Conservation (phyloP, 2,113 vertebrate genomes). For the Hypanus sabinus region DNA sequence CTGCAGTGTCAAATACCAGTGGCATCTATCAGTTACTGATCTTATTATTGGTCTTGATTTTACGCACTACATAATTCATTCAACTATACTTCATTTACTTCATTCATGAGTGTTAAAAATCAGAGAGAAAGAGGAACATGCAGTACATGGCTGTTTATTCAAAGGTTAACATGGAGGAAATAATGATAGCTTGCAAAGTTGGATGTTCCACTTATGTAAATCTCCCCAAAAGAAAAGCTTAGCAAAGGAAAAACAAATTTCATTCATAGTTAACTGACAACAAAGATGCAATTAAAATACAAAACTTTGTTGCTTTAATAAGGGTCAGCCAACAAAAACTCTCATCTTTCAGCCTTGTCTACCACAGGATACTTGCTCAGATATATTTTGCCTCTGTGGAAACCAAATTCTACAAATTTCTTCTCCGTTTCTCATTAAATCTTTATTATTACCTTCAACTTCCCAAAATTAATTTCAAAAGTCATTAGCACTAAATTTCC, state of each 20-base stretch:
- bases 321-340: conserved; percentile 18
- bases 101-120: background rate
- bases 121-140: background rate
- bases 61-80: background rate
- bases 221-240: background rate
- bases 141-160: background rate
- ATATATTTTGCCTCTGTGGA: conserved; percentile 14
- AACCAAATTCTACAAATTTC: conserved; percentile 10
- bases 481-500: background rate
- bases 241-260: background rate
- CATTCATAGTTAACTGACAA: background rate
- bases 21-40: background rate
- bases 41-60: background rate
- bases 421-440: background rate
- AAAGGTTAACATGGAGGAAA: background rate
- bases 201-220: background rate
- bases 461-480: background rate
- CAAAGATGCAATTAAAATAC: conserved; percentile 6
- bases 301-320: conserved; percentile 2
- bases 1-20: too few relatives aligned
- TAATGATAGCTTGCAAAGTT: background rate
- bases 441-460: background rate
- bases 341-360: conserved; percentile 4
- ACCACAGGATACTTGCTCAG: conserved; percentile 13
- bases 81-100: background rate